Base-by-base conservation (phyloP, 2,113 vertebrate genomes). In the Anolis sagrei region DNA sequence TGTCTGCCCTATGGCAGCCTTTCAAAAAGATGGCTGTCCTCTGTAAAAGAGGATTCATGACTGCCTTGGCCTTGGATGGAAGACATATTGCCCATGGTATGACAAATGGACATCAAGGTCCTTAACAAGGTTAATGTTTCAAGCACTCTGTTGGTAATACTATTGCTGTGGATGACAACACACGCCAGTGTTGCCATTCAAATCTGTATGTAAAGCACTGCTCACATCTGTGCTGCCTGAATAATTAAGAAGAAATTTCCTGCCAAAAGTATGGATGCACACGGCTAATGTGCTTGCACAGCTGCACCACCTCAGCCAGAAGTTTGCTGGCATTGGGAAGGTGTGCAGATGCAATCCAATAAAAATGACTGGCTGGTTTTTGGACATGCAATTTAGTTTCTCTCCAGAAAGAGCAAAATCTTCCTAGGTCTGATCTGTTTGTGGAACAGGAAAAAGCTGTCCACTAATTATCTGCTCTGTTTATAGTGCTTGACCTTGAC, bases 401-500 rank as follows among this genome's bases (percentile, higher is more conserved):
- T 21, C 83, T 88, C 85, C 76, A 85, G 87, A 86, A 82, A 84
- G 79, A 92, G 86, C 89, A 93, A 68, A 77, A 79, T 80, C 54
- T 86, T 76, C 74, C 69, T 29, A 0, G 79, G 78, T 83, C 68
- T 79, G 79, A 85, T 36, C 21, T 90, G 88, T 91, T 93, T 91
- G 83, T 84, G 87, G 90, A 91, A 84, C 80, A 93, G 58, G 88
- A 82, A 0, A 0, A 78, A 79, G 62, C 87, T 91, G 83, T 87
- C 82, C 87, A 72, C 86, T 93, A 92, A 94, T 92, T 92, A 90
- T 85, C 87, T 90, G 82, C 86, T 90, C 81, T 89, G 23, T 88
- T 94, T 94, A 68, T 86, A 88, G 83, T 88, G 80, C 86, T 93
- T 90, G 78, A 92, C 90, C 89, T 93, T 87, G 78, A 68, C 39